Base-by-base conservation (phyloP, 2,797 vertebrate species). In the Crypturellus tataupa region DNA sequence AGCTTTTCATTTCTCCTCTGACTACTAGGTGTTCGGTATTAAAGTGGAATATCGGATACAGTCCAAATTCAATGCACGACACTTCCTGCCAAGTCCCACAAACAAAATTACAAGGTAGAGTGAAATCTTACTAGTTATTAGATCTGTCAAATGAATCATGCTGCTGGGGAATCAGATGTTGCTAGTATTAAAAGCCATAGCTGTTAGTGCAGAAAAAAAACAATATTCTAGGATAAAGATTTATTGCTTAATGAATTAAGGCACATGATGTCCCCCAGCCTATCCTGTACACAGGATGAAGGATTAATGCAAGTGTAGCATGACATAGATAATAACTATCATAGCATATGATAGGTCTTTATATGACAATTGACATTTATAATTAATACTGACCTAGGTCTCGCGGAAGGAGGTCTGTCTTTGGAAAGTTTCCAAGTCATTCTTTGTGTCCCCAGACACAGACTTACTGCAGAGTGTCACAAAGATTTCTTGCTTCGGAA, bases 31-130 rank as follows among this genome's bases (percentile, higher is more conserved):
- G 31, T 84, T 63, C 47, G 70, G 40, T 67, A 67, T 82, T 85
- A 42, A 87, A 89, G 37, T 58, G 44, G 39, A 96, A 68, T 89
- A 84, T 91, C 19, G 5, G 11, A 89, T 70, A 31, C 14, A 27
- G 65, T 82, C 23, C 56, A 92, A 68, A 89, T 79, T 81, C 63
- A 64, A 25, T n/a, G 10, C 29, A 59, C 44, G 69, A 80, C 67
- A 33, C 12, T 81, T 88, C 78, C 47, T 80, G 92, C 94, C 93
- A 96, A 97, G 86, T 95, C 80, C 29, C 81, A 95, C 92, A 95
- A 96, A 97, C 87, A 88, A 95, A 93, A 90, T 96, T 88, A 77
- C 56, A 82, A 77, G 47, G 90, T 91, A 94, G 95, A 68, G 80
- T 77, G 78, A 93, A 96, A 95, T 91, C 23, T 69, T 78, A 76